Base-by-base conservation (phyloP, 1,140 invertebrate genomes). In the Theocolax elegans region DNA sequence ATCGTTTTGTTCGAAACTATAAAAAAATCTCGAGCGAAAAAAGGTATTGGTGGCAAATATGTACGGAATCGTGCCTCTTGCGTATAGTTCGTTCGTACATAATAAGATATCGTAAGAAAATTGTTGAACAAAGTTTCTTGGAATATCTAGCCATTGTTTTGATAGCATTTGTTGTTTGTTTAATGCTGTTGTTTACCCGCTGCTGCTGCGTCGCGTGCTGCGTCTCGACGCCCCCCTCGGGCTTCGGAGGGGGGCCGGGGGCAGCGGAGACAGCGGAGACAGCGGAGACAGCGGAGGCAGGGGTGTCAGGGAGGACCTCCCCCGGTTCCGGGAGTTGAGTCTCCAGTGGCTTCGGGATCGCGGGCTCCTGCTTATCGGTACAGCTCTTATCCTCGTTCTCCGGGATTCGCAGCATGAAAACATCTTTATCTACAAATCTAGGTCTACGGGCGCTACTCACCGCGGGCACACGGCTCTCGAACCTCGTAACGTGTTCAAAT, bases 361-460 rank as follows among this genome's bases (percentile, higher is more conserved):
- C 31, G 29, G 17, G 3, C 13, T 49, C 48, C 60, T 23, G 3
- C 17, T 42, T 31, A 31, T 23, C 35, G 19, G 1, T 15, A 8
- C 15, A 19, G 46, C 49, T 10, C 4, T 35, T 74, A 73, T 82
- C 83, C 72, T 83, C 78, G 74, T 59, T 78, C 79, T 82, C 79
- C 15, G 9, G 40, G 3, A 10, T 80, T 76, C 46, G 83, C 84
- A 86, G 83, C 84, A 85, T 85, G 83, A 86, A 85, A 86, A 85
- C 81, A 84, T 79, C 79, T 80, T 81, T 80, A 79, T 80, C 83
- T 85, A 85, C 81, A 83, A 76, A 81, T 82, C 83, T 85, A 84
- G 78, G n/a, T 80, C 83, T 85, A 85, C 80, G 66, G 75, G 44
- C 66, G 49, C 78, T 82, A 82, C 82, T 84, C 79, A 82, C 80